Conservation (phyloP, 53 echinoderm and acorn worm species). For the Paracentrotus lividus region DNA sequence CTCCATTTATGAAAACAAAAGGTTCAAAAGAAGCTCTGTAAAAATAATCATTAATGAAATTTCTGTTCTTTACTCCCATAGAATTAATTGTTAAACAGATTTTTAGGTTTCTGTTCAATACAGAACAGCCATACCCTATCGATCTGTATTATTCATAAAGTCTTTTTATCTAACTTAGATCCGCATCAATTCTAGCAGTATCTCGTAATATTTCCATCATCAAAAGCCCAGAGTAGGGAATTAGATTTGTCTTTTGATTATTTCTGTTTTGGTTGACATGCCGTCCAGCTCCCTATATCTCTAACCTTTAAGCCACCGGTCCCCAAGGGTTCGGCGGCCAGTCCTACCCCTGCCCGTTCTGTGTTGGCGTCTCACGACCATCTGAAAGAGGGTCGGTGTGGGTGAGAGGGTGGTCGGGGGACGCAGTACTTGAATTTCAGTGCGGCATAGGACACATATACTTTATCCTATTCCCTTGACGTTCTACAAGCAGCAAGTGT, state of each 20-base stretch:
- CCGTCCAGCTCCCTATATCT: not conserved
- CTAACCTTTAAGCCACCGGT: not conserved
- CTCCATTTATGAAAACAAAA: not conserved
- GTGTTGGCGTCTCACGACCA: constrained; percentile 5
- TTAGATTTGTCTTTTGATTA: constrained; percentile 38
- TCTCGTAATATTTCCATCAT: not conserved
- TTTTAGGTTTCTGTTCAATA: not conserved
- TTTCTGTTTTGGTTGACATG: constrained; percentile 21
- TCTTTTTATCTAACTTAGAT: constrained; percentile 24
- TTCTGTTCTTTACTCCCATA: too few relatives aligned
- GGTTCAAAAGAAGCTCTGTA: not conserved
- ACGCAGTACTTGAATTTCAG: constrained; percentile 10
- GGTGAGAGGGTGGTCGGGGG: not conserved
- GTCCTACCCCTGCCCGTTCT: not conserved
- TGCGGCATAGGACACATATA: not conserved
- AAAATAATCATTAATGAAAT: too few relatives aligned
- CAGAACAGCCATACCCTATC: not conserved
- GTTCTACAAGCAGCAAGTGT: constrained; percentile 9
- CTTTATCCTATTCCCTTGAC: not conserved
- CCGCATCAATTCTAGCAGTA: not conserved
- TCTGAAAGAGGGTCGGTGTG: not conserved
- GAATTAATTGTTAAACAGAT: too few relatives aligned
- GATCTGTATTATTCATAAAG: constrained; percentile 21
- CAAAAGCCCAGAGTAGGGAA: not conserved
- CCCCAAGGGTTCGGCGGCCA: not conserved